Base-by-base conservation (phyloP, 2,113 vertebrate genomes). In the Epinephelus cyanopodus region DNA sequence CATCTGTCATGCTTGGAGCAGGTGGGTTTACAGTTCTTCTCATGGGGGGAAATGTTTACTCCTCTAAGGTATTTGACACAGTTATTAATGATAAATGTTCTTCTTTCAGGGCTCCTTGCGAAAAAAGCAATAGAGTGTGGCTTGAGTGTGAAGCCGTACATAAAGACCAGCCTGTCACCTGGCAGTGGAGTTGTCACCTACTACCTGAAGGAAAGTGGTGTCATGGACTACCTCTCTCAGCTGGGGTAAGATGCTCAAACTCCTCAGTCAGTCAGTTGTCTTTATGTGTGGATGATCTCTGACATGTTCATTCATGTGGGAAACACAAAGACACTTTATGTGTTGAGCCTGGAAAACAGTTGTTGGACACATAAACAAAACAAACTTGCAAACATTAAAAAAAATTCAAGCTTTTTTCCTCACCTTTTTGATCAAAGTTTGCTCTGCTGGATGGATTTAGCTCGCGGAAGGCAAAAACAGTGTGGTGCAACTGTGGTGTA, bases 181-280 rank as follows among this genome's bases (percentile, higher is more conserved):
- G 98, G 98, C 83, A 99, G 98, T 0, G 98, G 98, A 0, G 98
- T 99, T n/a, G 98, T 99, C 85, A 99, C 98, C 21, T 98, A 97
- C 86, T 99, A 99, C 88, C 95, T 99, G 11, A 96, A 95, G 67
- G 97, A 98, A 87, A 99, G 98, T 3, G 97, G 97, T 13, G 98
- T 99, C 25, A 98, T 99, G 98, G 95, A 92, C 33, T 98, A 96
- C 81, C 97, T 94, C 4, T 89, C 13, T 33, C 75, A 91, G 86
- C 90, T 94, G 0, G 93, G 93, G 93, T 94, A 27, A 78, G 90
- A 14, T 67, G 11, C 42, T 50, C 23, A 14, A 0, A 17, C 42
- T 11, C 2, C 29, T 27, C 18, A 4, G 19, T 52, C 58, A 74
- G 15, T 27, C 54, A 47, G 18, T 10, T 27, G 5, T 58, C 39